These are phyloP conservation scores for Crioceris asparagi DNA, from an alignment of 2,888 invertebrate genomes.

Conservation along the genomic window DNA sequence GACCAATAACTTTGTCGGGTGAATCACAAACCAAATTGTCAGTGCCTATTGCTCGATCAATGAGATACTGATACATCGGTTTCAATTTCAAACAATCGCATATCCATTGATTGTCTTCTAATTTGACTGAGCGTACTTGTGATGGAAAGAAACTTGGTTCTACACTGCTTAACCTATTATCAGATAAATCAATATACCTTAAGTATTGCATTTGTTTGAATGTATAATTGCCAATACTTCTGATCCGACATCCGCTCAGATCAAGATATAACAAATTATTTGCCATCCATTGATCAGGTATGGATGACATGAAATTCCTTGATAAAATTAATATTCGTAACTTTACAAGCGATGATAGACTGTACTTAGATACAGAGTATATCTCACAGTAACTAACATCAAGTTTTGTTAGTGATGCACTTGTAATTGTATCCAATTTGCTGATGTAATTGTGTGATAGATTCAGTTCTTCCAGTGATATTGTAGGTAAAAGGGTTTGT, in stretches of 20 bases:
- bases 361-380: slow-evolving; percentile 43
- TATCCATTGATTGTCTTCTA: slow-evolving; percentile 67
- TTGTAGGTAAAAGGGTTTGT: slow-evolving; percentile 49
- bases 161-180: slow-evolving; percentile 59
- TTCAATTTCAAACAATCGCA: slow-evolving; percentile 58
- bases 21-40: slow-evolving; percentile 52
- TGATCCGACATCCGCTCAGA: slow-evolving; percentile 50
- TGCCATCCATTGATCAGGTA: slow-evolving; percentile 53
- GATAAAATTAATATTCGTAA: slow-evolving; percentile 53
- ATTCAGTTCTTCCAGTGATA: slow-evolving; percentile 48
- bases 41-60: slow-evolving; percentile 39
- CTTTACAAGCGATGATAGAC: slow-evolving; percentile 48
- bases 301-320: slow-evolving; percentile 50
- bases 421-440: slow-evolving; percentile 46
- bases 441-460: slow-evolving; percentile 56
- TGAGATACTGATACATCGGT: slow-evolving; percentile 51
- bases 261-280: slow-evolving; percentile 50
- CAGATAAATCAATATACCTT: slow-evolving; percentile 51
- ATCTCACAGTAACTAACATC: slow-evolving; percentile 61
- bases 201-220: slow-evolving; percentile 53
- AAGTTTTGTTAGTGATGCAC: slow-evolving; percentile 45
- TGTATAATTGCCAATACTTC: slow-evolving; percentile 49
- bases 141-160: slow-evolving; percentile 50
- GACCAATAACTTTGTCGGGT: slow-evolving; percentile 50
- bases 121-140: slow-evolving; percentile 43